Percentiles rank a stretch among this genome's conserved stretches.
These are phyloP conservation scores for Caenorhabditis plicata DNA, from an alignment of 2,888 invertebrate genomes.

Conservation along the genomic window DNA sequence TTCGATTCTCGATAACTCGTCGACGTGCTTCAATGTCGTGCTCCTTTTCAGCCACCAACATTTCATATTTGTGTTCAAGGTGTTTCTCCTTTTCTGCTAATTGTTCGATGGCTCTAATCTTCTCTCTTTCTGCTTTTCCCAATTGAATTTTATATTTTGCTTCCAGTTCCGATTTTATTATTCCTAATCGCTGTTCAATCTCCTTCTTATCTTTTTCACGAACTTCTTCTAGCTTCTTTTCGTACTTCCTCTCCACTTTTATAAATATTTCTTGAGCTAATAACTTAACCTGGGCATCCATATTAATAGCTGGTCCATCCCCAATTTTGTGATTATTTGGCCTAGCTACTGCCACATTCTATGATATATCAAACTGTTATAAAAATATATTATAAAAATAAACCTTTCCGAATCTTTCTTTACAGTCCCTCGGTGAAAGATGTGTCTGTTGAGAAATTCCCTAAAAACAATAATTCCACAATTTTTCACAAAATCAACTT, in stretches of 20 bases:
- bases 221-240: conserved; percentile 21
- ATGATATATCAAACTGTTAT: neutral
- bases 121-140: conserved; percentile 26
- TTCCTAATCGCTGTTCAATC: conserved; percentile 19
- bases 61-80: conserved; percentile 20
- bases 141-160: conserved; percentile 21
- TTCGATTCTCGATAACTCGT: conserved; percentile 24
- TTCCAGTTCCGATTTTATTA: conserved; percentile 27
- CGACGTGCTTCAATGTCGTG: conserved; percentile 15
- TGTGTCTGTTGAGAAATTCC: neutral
- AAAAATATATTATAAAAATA: neutral
- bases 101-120: conserved; percentile 12
- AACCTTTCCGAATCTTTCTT: neutral
- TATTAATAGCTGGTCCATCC: conserved; percentile 5
- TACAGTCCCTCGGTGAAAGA: neutral
- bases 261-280: conserved; percentile 37
- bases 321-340: conserved; percentile 29
- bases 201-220: conserved; percentile 26
- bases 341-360: conserved; percentile 16
- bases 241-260: conserved; percentile 31
- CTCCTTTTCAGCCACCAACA: conserved; percentile 19
- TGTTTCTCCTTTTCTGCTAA: conserved; percentile 26
- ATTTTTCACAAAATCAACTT: neutral
- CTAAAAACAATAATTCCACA: neutral
- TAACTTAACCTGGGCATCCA: conserved; percentile 27